Evolutionary conservation across 2,888 invertebrate genomes (phyloP).

Genomic region (Nebria salina): DNA sequence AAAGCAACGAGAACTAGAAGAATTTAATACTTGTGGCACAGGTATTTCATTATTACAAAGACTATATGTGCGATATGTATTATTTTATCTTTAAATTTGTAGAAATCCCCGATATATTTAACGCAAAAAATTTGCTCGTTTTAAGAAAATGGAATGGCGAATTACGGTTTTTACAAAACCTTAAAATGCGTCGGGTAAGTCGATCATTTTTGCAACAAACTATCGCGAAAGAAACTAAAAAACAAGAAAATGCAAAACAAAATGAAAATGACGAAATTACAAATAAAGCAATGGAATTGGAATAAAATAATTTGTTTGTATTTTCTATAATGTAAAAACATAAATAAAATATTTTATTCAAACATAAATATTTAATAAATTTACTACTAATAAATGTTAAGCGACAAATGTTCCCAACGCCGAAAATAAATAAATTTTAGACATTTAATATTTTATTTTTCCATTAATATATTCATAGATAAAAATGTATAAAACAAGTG

Average conservation of each 20-base stretch:
- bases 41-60: slow-evolving; percentile 57
- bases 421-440: background rate
- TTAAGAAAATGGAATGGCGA: slow-evolving; percentile 76
- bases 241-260: background rate
- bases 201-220: slow-evolving; percentile 54
- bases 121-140: slow-evolving; percentile 68
- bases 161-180: slow-evolving; percentile 72
- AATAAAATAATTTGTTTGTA: background rate
- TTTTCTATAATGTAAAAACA: too few relatives aligned
- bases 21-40: slow-evolving; percentile 80
- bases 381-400: too few relatives aligned
- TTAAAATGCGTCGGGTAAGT: slow-evolving; percentile 71
- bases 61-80: background rate
- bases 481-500: background rate
- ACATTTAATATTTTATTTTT: background rate
- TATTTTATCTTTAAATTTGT: slow-evolving; percentile 47
- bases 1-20: slow-evolving; percentile 75
- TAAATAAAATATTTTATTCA: too few relatives aligned
- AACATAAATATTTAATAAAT: too few relatives aligned
- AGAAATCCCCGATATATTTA: slow-evolving; percentile 79
- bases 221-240: background rate
- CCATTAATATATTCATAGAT: background rate
- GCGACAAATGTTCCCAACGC: too few relatives aligned
- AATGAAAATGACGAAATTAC: background rate
- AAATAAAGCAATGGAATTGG: background rate